Conservation (phyloP, 2,113 vertebrate species). For the Calonectris borealis region DNA sequence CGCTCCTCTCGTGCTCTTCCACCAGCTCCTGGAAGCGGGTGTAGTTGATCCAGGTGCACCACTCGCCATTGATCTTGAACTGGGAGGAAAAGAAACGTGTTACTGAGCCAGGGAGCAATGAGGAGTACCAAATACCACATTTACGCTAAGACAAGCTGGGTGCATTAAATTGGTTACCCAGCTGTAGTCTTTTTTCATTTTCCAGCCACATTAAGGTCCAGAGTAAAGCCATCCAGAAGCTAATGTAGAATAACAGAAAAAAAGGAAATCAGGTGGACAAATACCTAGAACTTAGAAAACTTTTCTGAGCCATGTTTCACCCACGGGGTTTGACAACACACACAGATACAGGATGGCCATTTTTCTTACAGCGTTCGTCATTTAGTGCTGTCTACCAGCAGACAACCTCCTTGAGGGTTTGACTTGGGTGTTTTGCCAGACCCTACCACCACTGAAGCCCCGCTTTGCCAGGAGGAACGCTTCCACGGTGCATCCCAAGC, state of each 20-base stretch:
- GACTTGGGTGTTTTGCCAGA: background rate
- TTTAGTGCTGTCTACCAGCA: background rate
- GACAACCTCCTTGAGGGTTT: background rate
- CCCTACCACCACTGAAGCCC: background rate
- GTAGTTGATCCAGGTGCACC: constrained; percentile 95
- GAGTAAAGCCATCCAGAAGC: background rate
- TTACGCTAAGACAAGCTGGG: fast-evolving
- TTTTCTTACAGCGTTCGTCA: background rate
- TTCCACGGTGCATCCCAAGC: background rate
- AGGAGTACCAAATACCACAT: fast-evolving
- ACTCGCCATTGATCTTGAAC: constrained; percentile 87
- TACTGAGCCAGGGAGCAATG: background rate
- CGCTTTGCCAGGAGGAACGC: background rate
- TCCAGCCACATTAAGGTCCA: background rate
- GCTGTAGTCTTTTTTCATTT: background rate
- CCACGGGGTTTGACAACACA: background rate
- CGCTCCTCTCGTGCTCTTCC: constrained; percentile 68
- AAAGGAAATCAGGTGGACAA: background rate
- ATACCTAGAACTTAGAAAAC: background rate
- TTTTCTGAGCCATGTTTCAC: background rate
- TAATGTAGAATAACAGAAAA: background rate
- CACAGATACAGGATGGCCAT: background rate
- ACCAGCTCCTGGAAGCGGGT: constrained; percentile 86
- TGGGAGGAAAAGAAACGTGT: constrained; percentile 17
- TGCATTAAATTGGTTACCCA: background rate